A percentile compares a stretch with the other conserved stretches of the same genome.
These are phyloP conservation scores for Archilochus colubris DNA, from an alignment of 2,113 vertebrate species.

Conservation along the genomic window DNA sequence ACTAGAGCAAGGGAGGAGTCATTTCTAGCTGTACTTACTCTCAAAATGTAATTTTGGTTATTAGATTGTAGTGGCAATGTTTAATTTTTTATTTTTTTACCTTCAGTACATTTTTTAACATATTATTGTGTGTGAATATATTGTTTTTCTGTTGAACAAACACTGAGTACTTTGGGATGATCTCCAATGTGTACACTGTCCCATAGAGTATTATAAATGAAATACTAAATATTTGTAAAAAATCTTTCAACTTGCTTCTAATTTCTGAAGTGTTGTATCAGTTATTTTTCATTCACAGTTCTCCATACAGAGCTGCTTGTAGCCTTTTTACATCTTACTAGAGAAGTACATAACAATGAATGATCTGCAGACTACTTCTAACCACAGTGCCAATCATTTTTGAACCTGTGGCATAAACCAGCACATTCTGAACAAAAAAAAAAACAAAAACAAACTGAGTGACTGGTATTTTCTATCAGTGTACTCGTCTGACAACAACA, in stretches of 20 bases:
- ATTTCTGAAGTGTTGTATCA: not conserved
- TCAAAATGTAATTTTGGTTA: not conserved
- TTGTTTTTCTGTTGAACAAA: not conserved
- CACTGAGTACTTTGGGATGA: not conserved
- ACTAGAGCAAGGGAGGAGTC: not conserved
- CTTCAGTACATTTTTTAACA: not conserved
- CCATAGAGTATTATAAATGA: not conserved
- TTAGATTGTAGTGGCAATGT: not conserved
- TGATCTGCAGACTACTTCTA: not conserved
- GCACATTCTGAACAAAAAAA: not conserved
- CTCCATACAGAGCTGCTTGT: not conserved
- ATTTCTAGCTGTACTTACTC: not conserved
- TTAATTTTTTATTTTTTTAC: not conserved
- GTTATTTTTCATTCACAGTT: not conserved
- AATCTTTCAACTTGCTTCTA: not conserved
- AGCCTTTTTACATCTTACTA: not conserved
- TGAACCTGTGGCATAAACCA: not conserved
- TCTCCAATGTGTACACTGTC: not conserved
- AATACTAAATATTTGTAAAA: not conserved
- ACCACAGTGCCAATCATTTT: not conserved
- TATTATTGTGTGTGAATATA: accelerated
- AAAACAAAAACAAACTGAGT: not conserved
- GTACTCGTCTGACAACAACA: not conserved
- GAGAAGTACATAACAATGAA: not conserved
- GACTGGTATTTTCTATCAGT: not conserved